Conservation (phyloP, 2,888 invertebrate species). For the Seira ritae region DNA sequence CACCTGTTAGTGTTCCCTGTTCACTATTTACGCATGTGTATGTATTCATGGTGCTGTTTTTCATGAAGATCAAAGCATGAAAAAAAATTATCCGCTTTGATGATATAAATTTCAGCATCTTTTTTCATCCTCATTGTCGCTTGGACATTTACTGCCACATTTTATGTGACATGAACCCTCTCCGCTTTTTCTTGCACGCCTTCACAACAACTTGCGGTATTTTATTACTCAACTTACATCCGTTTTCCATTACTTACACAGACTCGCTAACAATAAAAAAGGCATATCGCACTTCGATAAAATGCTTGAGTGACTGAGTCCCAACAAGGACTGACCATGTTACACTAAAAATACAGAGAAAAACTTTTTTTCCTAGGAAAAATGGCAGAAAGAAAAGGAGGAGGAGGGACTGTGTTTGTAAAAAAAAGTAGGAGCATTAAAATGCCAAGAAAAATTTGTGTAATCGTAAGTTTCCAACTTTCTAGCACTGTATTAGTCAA, state of each 20-base stretch:
- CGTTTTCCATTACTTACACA: conserved; percentile 55
- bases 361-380: too few relatives aligned
- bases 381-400: not conserved
- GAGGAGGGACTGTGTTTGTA: not conserved
- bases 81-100: too few relatives aligned
- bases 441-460: conserved; percentile 61
- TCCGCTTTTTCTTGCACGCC: not conserved
- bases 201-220: conserved; percentile 17
- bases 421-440: conserved; percentile 50
- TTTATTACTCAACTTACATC: conserved; percentile 50
- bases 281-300: not conserved
- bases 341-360: too few relatives aligned
- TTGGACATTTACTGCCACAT: conserved; percentile 29
- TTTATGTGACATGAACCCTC: conserved; percentile 1
- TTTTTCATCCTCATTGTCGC: conserved; percentile 35
- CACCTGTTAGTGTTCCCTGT: conserved; percentile 51
- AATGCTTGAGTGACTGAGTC: too few relatives aligned
- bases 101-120: conserved; percentile 52
- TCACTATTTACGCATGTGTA: too few relatives aligned
- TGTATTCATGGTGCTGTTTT: too few relatives aligned
- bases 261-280: conserved; percentile 11
- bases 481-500: too few relatives aligned
- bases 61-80: too few relatives aligned
- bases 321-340: too few relatives aligned
- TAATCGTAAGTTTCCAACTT: conserved; percentile 13